A percentile compares a stretch with the other conserved stretches of the same genome.
phyloP scores from a whole-genome alignment of 2,888 invertebrate genomes.

The Strigamia crassipes region DNA sequence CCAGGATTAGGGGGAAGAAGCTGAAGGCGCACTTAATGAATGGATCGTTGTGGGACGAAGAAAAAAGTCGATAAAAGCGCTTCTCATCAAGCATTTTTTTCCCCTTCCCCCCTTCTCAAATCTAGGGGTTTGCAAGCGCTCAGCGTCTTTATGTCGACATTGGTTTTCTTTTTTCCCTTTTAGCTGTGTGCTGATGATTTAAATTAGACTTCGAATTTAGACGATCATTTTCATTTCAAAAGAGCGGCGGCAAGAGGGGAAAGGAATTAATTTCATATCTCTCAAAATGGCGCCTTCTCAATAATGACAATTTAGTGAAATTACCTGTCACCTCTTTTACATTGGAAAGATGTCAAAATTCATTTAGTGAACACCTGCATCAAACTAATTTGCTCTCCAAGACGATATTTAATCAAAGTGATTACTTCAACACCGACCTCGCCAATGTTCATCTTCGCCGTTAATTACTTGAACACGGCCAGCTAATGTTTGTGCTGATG shows the following conservation, averaged over 20 bases:
- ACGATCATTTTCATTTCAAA: conserved; percentile 23
- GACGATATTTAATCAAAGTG: conserved; percentile 45
- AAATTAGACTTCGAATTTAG: conserved; percentile 33
- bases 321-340: conserved; percentile 31
- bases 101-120: not conserved
- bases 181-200: conserved; percentile 2
- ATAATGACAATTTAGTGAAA: conserved; percentile 42
- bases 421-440: conserved; percentile 41
- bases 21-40: conserved; percentile 47
- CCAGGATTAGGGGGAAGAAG: conserved; percentile 45
- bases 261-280: conserved; percentile 2
- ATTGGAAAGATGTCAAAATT: conserved; percentile 40
- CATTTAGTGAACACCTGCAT: conserved; percentile 33
- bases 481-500: conserved; percentile 36
- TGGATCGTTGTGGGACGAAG: conserved; percentile 46
- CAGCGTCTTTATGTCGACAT: not conserved
- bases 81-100: conserved; percentile 33
- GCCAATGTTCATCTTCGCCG: conserved; percentile 41
- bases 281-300: not conserved
- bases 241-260: not conserved
- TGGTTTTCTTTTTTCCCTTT: conserved; percentile 8
- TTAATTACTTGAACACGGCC: conserved; percentile 43
- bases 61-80: conserved; percentile 39
- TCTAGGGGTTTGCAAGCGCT: not conserved
- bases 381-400: conserved; percentile 43